Percentiles rank a stretch among this genome's conserved stretches.
Conservation (phyloP, 2,888 invertebrate genomes). For the Drosophila helvetica region DNA sequence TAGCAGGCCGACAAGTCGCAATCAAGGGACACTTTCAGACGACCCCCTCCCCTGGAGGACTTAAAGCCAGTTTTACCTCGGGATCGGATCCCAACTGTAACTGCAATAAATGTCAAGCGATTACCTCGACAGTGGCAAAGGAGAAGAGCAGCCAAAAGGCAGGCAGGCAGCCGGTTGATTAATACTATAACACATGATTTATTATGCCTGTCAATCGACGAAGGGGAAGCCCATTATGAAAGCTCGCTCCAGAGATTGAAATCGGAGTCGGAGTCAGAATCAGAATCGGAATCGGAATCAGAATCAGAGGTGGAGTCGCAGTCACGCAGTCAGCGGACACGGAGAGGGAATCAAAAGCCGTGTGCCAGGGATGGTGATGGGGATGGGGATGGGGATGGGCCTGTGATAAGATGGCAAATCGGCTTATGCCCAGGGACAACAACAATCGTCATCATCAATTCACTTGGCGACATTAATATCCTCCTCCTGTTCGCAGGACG, state of each 20-base stretch:
- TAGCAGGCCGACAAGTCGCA: conserved; percentile 46
- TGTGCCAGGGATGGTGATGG: not conserved
- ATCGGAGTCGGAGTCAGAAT: conserved; percentile 51
- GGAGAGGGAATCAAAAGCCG: conserved; percentile 5
- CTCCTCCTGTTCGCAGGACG: conserved; percentile 49
- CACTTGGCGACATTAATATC: conserved; percentile 79
- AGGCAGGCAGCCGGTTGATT: conserved; percentile 68
- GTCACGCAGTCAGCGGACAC: not conserved
- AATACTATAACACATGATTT: conserved; percentile 78
- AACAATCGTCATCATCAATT: conserved; percentile 77
- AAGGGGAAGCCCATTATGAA: conserved; percentile 71
- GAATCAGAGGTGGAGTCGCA: conserved; percentile 2
- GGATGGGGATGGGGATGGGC: conserved; percentile 36
- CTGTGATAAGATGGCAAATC: conserved; percentile 78
- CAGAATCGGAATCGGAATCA: conserved; percentile 31
- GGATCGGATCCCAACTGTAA: conserved; percentile 45
- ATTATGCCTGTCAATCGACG: conserved; percentile 74
- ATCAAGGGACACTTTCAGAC: conserved; percentile 57
- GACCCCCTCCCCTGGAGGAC: conserved; percentile 7
- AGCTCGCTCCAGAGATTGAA: conserved; percentile 69
- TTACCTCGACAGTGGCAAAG: conserved; percentile 48
- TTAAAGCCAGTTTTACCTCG: conserved; percentile 58
- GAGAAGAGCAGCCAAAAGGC: conserved; percentile 26
- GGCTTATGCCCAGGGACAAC: conserved; percentile 65
- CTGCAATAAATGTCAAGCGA: conserved; percentile 76